Evolutionary conservation across 2,113 vertebrate genomes (phyloP).

Genomic region (Probosciger aterrimus): DNA sequence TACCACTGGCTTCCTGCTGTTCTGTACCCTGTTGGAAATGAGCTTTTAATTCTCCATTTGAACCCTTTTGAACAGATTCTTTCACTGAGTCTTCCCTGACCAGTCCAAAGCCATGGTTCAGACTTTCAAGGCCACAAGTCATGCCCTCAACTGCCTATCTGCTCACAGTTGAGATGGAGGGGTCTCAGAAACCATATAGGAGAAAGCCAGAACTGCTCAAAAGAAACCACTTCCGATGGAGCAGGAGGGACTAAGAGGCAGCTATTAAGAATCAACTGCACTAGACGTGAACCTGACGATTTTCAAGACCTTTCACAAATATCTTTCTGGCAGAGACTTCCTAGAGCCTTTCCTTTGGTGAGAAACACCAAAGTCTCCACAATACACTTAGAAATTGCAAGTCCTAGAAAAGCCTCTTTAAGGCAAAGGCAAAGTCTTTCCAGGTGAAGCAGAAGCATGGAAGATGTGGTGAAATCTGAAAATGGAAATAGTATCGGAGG

Average conservation of each 20-base stretch:
- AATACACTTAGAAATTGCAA: background rate
- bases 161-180: background rate
- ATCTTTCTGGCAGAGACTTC: background rate
- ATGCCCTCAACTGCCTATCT: background rate
- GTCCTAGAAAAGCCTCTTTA: background rate
- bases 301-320: background rate
- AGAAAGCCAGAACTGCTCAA: background rate
- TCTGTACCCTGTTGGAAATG: background rate
- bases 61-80: background rate
- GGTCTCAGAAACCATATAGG: accelerated
- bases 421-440: background rate
- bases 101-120: background rate
- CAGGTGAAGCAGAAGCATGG: background rate
- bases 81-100: background rate
- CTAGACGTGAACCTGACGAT: background rate
- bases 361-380: background rate
- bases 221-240: background rate
- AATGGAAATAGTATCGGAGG: background rate
- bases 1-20: background rate
- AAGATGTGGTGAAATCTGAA: background rate
- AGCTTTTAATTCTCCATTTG: background rate
- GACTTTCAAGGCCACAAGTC: background rate
- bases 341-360: background rate
- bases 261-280: background rate
- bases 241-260: background rate